Evolutionary conservation across 1,140 invertebrate genomes (phyloP), one percentile per base, ranked within the genome.

Genomic region (Dufourea novaeangliae): DNA sequence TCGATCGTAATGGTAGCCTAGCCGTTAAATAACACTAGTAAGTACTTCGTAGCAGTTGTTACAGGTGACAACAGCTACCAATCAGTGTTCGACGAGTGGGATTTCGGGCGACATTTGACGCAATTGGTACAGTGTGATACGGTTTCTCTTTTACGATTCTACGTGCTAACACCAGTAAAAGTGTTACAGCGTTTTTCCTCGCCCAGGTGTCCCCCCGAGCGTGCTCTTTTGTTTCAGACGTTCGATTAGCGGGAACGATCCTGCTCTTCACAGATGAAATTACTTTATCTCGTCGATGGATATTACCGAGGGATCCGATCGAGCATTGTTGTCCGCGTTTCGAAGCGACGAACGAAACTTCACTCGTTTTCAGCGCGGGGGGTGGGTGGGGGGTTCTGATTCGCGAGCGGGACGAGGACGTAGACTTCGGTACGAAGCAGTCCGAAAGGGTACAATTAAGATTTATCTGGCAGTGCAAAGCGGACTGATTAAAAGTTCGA

Each of bases 381-480:
- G n/a, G 1, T 8, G 14, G 34, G 44, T 1, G 5, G 14, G 25
- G 2, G 12, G 32, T n/a, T n/a, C n/a, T n/a, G n/a, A n/a, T n/a
- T n/a, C n/a, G n/a, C 17, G 17, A 5, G 27, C 14, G 22, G 59
- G 57, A 32, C 29, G 50, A 64, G 69, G 74, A 25, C 25, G 54
- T 68, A 64, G 32, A 27, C 50, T 34, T 63, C 62, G 46, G 39
- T 54, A 62, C 73, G 69, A 83, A 78, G 63, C 67, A 68, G 75
- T 75, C 68, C 80, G 74, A 83, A 83, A 82, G 81, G n/a, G 82
- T 72, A 78, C 80, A 83, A 83, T 83, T 83, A 83, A 83, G 81
- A 83, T 83, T 83, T 83, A 83, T 83, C 68, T 83, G 73, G 37
- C 39, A 68, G 62, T 41, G 74, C 73, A 68, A 67, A 68, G 56